Base-by-base conservation (phyloP, 2,797 vertebrate species). In the Champsocephalus esox region DNA sequence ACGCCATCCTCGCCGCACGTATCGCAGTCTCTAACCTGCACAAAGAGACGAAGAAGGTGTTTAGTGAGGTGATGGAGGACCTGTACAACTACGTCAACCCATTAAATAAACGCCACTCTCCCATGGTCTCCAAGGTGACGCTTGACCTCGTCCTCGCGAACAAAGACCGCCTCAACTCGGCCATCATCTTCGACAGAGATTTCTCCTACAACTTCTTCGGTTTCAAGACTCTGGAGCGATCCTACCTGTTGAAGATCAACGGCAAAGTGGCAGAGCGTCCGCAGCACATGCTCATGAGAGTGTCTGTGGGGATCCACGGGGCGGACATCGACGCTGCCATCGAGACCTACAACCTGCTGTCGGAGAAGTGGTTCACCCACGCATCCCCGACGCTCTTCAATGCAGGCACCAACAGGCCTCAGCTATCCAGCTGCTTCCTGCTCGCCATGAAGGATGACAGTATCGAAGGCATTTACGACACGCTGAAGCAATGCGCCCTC, bases 181-280 rank as follows among this genome's bases (percentile, higher is more conserved):
- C 98, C 68, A 99, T 99, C 48, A 99, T 99, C 82, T 99, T 91
- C 0, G 98, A 99, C 87, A 88, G 98, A 66, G 98, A 99, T 85
- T 99, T 99, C 92, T 97, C 97, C 86, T 99, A 99, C 86, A 99
- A 99, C 90, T 99, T 97, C 88, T 99, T 99, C 58, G 98, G 98
- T 43, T 99, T 99, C 88, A 99, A 99, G 96, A 99, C 98, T 0
- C 90, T 99, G 61, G 98, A 99, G 75, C 95, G 98, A 4, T 99
- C 98, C 16, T 99, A 99, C 89, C 92, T 99, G 88, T 87, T 99
- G 83, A 99, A 99, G 91, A 96, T 99, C 83, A 95, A 96, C 81
- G 96, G 96, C 51, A 99, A 99, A 93, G 98, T 99, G 61, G 96
- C 98, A 0, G 98, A 99, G 83, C 95, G 98, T 0, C 98, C 98